These are phyloP conservation scores for Ochropleura plecta DNA, from an alignment of 2,888 invertebrate species.

Conservation along the genomic window DNA sequence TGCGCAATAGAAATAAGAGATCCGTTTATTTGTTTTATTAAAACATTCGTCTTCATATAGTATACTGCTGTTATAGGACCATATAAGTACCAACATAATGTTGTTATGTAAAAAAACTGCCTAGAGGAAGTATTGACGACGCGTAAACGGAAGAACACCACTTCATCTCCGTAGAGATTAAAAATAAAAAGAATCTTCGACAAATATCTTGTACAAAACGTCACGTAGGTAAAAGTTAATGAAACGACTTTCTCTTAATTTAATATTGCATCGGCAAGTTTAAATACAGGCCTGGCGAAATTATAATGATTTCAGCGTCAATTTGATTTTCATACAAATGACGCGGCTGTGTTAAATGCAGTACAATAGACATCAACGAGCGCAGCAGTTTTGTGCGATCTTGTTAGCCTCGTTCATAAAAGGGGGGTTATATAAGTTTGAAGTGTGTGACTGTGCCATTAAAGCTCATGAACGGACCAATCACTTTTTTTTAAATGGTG, in stretches of 20 bases:
- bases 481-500: no score
- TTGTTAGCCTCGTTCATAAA: background rate
- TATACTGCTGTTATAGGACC: background rate
- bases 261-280: constrained; percentile 46
- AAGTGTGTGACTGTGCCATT: no score
- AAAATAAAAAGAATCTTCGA: constrained; percentile 55
- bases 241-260: constrained; percentile 61
- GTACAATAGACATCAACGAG: constrained; percentile 75
- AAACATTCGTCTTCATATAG: background rate
- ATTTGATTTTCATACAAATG: constrained; percentile 48
- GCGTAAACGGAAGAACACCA: constrained; percentile 5
- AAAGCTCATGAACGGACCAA: no score
- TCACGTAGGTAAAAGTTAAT: constrained; percentile 51
- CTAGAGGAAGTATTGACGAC: constrained; percentile 10
- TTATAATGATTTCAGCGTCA: constrained; percentile 27
- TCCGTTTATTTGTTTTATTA: no score
- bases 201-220: constrained; percentile 26
- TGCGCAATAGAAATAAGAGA: no score
- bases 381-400: background rate
- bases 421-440: no score
- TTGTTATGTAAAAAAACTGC: background rate
- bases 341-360: constrained; percentile 9
- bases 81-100: background rate
- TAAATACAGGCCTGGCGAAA: constrained; percentile 28
- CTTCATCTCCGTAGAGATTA: constrained; percentile 16